Percentiles rank a stretch among this genome's conserved stretches.
phyloP scores from a whole-genome alignment of 2,113 vertebrate genomes.

The Hemiprocne comata region DNA sequence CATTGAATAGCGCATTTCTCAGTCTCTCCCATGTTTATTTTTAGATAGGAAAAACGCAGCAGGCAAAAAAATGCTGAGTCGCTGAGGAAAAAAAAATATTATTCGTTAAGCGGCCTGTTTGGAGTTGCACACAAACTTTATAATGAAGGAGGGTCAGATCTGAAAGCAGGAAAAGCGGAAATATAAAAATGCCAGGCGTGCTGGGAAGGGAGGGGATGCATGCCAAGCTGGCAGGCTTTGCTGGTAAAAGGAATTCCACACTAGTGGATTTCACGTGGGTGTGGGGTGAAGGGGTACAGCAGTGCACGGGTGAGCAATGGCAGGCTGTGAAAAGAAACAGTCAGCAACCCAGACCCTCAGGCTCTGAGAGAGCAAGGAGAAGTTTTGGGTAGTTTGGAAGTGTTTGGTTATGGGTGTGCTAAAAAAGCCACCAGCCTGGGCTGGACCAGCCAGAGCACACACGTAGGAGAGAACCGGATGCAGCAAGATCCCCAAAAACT shows the following conservation, averaged over 20 bases:
- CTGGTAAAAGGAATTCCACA: accelerated
- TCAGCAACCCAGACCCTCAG: not conserved
- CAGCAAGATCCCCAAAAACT: not conserved
- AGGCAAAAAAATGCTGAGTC: not conserved
- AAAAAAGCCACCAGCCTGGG: not conserved
- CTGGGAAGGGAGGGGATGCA: not conserved
- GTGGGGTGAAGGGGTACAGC: not conserved
- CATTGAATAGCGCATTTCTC: not conserved
- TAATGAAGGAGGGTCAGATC: not conserved
- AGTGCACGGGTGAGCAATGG: not conserved
- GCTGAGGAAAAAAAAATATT: not conserved
- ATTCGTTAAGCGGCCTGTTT: not conserved
- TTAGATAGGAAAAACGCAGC: not conserved
- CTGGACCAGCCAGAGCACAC: not conserved
- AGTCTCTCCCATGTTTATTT: not conserved
- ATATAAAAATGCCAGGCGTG: not conserved
- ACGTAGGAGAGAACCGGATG: not conserved
- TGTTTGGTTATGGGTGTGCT: not conserved
- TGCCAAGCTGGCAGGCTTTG: not conserved
- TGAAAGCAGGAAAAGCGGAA: not conserved
- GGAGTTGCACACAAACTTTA: not conserved
- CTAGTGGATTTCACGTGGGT: not conserved
- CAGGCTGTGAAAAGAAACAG: not conserved
- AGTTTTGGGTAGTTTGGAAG: not conserved
- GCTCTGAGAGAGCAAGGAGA: not conserved